phyloP scores from a whole-genome alignment of 2,113 vertebrate species.

The Chaetorhynchus papuensis region DNA sequence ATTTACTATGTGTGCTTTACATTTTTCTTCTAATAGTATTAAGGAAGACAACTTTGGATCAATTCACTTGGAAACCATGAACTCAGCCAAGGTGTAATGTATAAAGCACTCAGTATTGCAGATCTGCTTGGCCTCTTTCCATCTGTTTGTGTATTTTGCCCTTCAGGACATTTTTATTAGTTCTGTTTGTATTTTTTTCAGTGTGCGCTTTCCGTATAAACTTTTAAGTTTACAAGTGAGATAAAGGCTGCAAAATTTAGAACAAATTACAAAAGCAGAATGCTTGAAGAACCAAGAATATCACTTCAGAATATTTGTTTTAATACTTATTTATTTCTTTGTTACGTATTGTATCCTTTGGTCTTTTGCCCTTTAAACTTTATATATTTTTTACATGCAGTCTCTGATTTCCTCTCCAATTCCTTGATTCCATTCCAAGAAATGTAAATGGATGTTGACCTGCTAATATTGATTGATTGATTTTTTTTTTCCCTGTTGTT shows the following conservation, averaged over 20 bases:
- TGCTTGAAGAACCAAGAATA: background rate
- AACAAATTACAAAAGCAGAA: background rate
- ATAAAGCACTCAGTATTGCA: background rate
- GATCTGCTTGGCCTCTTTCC: slow-evolving; percentile 31
- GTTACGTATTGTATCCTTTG: background rate
- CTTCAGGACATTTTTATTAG: slow-evolving; percentile 24
- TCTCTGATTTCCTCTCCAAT: background rate
- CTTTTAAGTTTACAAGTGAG: background rate
- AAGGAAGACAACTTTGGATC: slow-evolving; percentile 29
- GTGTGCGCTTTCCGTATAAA: background rate
- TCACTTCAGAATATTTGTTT: background rate
- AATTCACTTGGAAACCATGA: slow-evolving; percentile 29
- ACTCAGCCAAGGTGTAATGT: slow-evolving; percentile 34
- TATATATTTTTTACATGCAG: background rate
- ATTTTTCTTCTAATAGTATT: slow-evolving; percentile 4
- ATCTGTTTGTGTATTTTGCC: background rate
- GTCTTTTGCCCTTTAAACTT: background rate
- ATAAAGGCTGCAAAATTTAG: background rate
- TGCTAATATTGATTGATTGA: background rate
- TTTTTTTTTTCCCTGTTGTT: background rate
- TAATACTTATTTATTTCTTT: background rate
- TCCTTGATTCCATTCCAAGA: background rate
- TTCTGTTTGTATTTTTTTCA: background rate
- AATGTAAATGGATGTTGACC: background rate
- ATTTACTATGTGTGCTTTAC: background rate